phyloP scores from a whole-genome alignment of 2,797 vertebrate species.

The Spondyliosoma cantharus region DNA sequence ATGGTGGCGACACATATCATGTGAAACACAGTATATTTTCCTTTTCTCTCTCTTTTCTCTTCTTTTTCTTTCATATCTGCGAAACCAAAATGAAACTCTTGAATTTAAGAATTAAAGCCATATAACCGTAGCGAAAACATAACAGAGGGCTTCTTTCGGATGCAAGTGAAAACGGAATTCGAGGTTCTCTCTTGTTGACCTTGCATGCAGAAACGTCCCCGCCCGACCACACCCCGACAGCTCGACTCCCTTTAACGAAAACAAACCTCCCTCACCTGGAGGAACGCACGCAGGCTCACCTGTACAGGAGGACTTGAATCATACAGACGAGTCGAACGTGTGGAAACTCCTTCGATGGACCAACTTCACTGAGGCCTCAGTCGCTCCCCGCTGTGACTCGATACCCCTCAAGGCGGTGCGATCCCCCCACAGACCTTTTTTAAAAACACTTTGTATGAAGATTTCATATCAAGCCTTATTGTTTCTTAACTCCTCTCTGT shows the following conservation, averaged over 20 bases:
- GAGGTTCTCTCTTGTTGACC: constrained; percentile 67
- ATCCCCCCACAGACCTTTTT: constrained; percentile 57
- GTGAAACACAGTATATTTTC: constrained; percentile 53
- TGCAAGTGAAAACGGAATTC: constrained; percentile 68
- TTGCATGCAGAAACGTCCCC: constrained; percentile 72
- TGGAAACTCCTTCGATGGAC: constrained; percentile 72
- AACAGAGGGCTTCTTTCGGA: constrained; percentile 73
- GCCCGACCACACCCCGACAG: constrained; percentile 35
- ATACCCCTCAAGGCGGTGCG: constrained; percentile 49
- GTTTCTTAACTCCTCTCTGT: constrained; percentile 61
- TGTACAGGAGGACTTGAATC: constrained; percentile 25
- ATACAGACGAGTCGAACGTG: constrained; percentile 24
- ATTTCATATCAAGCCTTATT: constrained; percentile 81
- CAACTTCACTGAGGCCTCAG: constrained; percentile 81
- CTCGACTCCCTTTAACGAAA: constrained; percentile 52
- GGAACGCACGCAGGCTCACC: constrained; percentile 25
- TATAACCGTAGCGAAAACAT: constrained; percentile 71
- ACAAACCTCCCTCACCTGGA: constrained; percentile 52
- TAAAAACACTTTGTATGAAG: constrained; percentile 65
- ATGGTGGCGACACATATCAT: constrained; percentile 55
- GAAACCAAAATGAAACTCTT: constrained; percentile 84
- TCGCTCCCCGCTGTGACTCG: constrained; percentile 55
- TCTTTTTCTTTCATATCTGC: constrained; percentile 64
- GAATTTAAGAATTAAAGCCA: constrained; percentile 81
- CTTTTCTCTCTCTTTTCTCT: constrained; percentile 10